phyloP scores from a whole-genome alignment of 2,113 vertebrate genomes.

The Pelecanoides urinatrix region DNA sequence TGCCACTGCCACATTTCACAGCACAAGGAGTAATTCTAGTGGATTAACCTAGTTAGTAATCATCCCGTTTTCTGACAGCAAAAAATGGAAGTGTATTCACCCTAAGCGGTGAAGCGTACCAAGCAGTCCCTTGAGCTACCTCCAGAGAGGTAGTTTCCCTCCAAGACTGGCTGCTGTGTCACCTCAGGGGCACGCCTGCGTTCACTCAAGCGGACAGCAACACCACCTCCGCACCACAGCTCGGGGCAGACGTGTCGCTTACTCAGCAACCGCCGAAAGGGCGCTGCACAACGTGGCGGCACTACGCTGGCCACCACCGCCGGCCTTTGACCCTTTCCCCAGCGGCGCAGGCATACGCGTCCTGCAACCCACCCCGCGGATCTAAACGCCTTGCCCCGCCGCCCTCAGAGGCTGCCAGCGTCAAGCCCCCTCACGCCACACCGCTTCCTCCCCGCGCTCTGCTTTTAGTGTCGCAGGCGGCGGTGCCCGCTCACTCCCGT shows the following conservation, averaged over 20 bases:
- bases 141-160: background rate
- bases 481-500: too few relatives aligned
- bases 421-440: background rate
- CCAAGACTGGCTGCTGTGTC: fast-evolving
- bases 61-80: background rate
- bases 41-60: fast-evolving
- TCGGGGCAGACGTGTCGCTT: background rate
- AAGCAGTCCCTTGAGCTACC: background rate
- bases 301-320: background rate
- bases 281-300: background rate
- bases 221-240: background rate
- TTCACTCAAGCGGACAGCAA: background rate
- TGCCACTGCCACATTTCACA: fast-evolving
- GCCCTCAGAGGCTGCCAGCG: background rate
- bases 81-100: fast-evolving
- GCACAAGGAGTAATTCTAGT: fast-evolving
- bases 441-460: background rate
- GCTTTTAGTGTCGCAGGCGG: too few relatives aligned
- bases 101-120: fast-evolving
- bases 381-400: too few relatives aligned
- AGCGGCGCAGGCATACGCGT: fast-evolving
- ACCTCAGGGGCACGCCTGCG: background rate
- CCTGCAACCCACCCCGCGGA: fast-evolving
- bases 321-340: background rate
- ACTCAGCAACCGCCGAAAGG: background rate